Evolutionary conservation across 2,888 invertebrate genomes (phyloP).

Genomic region (Apamea anceps): DNA sequence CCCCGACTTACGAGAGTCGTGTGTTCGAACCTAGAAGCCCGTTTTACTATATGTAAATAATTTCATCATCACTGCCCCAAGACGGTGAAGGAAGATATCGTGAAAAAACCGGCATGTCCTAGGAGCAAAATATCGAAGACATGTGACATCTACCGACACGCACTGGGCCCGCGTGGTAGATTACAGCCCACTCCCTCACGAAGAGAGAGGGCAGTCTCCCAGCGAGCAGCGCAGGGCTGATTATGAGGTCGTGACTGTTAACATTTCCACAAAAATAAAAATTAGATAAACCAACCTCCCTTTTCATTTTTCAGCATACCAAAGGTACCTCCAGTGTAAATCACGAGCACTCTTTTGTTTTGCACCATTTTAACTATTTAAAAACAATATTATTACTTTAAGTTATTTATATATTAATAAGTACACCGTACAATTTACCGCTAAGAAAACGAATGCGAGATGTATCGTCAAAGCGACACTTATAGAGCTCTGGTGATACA

Average conservation of each 20-base stretch:
- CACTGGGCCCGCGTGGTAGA: background rate
- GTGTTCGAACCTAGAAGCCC: too few relatives aligned
- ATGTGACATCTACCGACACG: background rate
- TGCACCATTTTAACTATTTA: constrained; percentile 71
- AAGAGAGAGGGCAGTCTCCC: too few relatives aligned
- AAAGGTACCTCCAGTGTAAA: constrained; percentile 99
- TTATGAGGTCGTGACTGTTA: background rate
- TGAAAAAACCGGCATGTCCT: background rate
- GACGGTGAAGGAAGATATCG: background rate
- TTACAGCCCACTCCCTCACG: background rate
- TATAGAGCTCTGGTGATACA: constrained; percentile 10
- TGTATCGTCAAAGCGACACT: background rate
- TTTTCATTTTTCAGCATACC: constrained; percentile 96
- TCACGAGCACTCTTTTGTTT: constrained; percentile 78
- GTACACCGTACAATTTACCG: constrained; percentile 15
- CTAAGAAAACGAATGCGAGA: constrained; percentile 19
- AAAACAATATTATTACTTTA: background rate
- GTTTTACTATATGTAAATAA: background rate
- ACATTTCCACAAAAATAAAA: too few relatives aligned
- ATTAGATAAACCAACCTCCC: constrained; percentile 91
- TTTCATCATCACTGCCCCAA: background rate
- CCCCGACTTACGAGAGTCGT: background rate
- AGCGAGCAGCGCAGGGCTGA: too few relatives aligned
- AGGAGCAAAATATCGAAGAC: background rate
- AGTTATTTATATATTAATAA: background rate